These are phyloP conservation scores for Anabacerthia variegaticeps DNA, from an alignment of 2,797 vertebrate genomes.

Conservation along the genomic window DNA sequence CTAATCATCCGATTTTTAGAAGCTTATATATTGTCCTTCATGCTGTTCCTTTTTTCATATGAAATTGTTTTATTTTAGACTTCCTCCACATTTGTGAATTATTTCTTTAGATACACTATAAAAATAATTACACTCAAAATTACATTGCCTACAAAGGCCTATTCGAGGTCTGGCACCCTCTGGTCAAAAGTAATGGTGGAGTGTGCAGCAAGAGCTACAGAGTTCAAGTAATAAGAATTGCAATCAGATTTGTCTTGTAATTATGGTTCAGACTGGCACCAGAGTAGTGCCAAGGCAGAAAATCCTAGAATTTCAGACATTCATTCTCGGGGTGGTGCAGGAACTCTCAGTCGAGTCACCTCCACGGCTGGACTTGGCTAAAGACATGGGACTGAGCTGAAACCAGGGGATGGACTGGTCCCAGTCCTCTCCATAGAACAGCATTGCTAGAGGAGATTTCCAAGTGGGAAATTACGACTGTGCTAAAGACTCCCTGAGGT, in stretches of 20 bases:
- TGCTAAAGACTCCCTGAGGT: background rate
- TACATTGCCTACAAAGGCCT: background rate
- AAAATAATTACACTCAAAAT: background rate
- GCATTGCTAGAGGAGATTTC: background rate
- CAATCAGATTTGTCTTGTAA: background rate
- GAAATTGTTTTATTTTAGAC: background rate
- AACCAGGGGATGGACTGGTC: background rate
- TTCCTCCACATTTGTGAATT: background rate
- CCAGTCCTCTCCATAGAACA: background rate
- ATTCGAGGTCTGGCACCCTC: background rate
- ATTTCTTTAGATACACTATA: background rate
- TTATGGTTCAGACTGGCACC: background rate
- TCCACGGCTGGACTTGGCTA: fast-evolving
- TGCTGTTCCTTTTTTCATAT: background rate
- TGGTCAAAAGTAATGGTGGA: background rate
- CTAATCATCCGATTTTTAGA: background rate
- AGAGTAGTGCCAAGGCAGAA: background rate
- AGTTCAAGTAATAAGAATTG: background rate
- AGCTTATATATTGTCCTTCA: background rate
- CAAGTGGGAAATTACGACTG: background rate
- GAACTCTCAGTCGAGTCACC: background rate
- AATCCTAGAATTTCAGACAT: background rate
- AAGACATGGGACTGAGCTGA: background rate
- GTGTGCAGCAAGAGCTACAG: background rate
- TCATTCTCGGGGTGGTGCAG: background rate